A percentile compares a stretch with the other conserved stretches of the same genome.
These are phyloP conservation scores for Oscheius sp. DNA, from an alignment of 2,888 invertebrate genomes.

Conservation along the genomic window DNA sequence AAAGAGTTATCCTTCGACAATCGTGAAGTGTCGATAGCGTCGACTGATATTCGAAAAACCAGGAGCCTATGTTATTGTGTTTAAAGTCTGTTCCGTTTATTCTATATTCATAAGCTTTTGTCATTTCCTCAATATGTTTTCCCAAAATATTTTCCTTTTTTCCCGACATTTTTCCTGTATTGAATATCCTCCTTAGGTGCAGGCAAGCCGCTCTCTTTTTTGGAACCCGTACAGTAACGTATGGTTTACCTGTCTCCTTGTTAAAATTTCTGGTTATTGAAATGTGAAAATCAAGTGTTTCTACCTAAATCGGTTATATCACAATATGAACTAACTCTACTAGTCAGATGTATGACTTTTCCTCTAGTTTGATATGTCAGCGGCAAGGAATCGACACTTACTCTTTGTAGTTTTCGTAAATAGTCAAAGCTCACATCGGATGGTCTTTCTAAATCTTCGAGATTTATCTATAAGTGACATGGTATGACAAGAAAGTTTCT, in stretches of 20 bases:
- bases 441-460: background rate
- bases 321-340: slow-evolving; percentile 1
- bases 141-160: background rate
- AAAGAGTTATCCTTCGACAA: slow-evolving; percentile 11
- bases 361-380: background rate
- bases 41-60: background rate
- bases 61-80: slow-evolving; percentile 23
- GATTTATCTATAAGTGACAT: background rate
- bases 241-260: background rate
- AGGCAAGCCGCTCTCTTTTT: background rate
- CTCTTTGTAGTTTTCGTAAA: background rate
- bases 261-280: background rate
- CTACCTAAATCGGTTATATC: slow-evolving; percentile 1
- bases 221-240: background rate
- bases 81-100: background rate
- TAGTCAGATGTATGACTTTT: slow-evolving; percentile 14
- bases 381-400: background rate
- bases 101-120: background rate
- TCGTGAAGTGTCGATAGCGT: slow-evolving; percentile 22
- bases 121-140: background rate
- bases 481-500: too few relatives aligned
- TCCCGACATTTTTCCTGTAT: background rate
- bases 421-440: slow-evolving; percentile 15
- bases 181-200: slow-evolving; percentile 11
- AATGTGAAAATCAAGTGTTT: slow-evolving; percentile 14